Evolutionary conservation across 2,113 vertebrate species (phyloP).

Genomic region (Lates calcarifer): DNA sequence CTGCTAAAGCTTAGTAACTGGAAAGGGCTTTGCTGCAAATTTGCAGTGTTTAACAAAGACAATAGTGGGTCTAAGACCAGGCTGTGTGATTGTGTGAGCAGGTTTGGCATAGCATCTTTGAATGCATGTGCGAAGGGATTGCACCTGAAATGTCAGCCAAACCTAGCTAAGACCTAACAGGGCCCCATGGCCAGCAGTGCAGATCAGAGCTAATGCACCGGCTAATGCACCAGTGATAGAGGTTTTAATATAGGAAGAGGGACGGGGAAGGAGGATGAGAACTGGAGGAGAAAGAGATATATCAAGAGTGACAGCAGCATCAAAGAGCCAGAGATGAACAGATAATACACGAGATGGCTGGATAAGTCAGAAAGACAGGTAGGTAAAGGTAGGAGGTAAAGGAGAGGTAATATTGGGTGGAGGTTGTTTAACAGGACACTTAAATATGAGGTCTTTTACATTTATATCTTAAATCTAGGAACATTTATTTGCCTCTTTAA

Average conservation of each 20-base stretch:
- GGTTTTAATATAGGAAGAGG: slow-evolving; percentile 30
- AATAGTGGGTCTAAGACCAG: not conserved
- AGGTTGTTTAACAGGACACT: slow-evolving; percentile 19
- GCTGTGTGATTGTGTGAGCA: not conserved
- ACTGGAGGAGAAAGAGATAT: slow-evolving; percentile 69
- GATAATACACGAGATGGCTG: slow-evolving; percentile 57
- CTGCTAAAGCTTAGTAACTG: not conserved
- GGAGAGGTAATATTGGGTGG: slow-evolving; percentile 10
- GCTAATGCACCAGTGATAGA: slow-evolving; percentile 66
- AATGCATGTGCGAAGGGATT: not conserved
- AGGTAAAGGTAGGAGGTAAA: too few species aligned
- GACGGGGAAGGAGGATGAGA: slow-evolving; percentile 51
- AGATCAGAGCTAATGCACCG: slow-evolving; percentile 59
- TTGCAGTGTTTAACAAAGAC: not conserved
- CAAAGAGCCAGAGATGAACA: slow-evolving; percentile 30
- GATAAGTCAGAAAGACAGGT: slow-evolving; percentile 23
- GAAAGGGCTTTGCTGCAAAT: not conserved
- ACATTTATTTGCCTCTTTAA: slow-evolving; percentile 55
- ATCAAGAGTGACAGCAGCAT: slow-evolving; percentile 74
- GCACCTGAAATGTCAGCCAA: slow-evolving; percentile 31
- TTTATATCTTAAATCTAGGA: slow-evolving; percentile 39
- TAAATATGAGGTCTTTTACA: slow-evolving; percentile 42
- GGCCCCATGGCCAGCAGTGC: slow-evolving; percentile 24
- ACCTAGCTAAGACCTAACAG: slow-evolving; percentile 17
- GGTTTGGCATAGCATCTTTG: too few species aligned